phyloP scores from a whole-genome alignment of 2,888 invertebrate genomes.

The Tricholauxania praeusta region DNA sequence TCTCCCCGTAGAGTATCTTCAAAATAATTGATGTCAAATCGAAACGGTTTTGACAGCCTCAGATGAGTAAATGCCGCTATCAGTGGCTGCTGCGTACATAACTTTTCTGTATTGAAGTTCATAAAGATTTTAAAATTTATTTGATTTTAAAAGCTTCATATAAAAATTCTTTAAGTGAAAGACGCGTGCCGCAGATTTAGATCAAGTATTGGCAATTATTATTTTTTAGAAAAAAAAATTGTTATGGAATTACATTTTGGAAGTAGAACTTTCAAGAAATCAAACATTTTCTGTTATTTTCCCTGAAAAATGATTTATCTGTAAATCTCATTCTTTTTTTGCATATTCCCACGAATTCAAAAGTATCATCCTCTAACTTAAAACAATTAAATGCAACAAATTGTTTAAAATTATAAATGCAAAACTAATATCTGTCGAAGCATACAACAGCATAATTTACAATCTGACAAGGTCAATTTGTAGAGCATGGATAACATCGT shows the following conservation, averaged over 20 bases:
- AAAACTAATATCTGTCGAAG: conserved; percentile 34
- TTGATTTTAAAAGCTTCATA: conserved; percentile 16
- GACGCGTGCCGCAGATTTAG: conserved; percentile 30
- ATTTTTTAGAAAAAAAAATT: too few species aligned
- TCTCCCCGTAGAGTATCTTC: conserved; percentile 25
- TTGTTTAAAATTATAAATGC: conserved; percentile 3
- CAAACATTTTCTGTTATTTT: too few species aligned
- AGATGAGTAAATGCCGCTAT: neutral
- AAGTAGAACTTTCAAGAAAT: too few species aligned
- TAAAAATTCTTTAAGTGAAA: neutral
- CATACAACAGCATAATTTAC: conserved; percentile 42
- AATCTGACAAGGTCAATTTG: conserved; percentile 48
- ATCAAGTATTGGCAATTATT: conserved; percentile 3
- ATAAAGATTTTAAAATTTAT: conserved; percentile 18
- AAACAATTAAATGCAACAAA: conserved; percentile 10
- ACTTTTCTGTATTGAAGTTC: neutral
- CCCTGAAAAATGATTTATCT: too few species aligned
- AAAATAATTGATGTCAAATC: conserved; percentile 41
- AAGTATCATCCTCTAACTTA: too few species aligned
- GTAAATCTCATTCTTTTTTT: too few species aligned
- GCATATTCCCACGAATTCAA: too few species aligned
- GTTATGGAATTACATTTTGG: too few species aligned
- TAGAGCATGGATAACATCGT: conserved; percentile 11
- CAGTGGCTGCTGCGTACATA: neutral
- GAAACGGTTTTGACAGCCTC: conserved; percentile 34